Percentiles rank a stretch among this genome's conserved stretches.
phyloP scores from a whole-genome alignment of 2,113 vertebrate genomes.

The Phoenicopterus ruber region DNA sequence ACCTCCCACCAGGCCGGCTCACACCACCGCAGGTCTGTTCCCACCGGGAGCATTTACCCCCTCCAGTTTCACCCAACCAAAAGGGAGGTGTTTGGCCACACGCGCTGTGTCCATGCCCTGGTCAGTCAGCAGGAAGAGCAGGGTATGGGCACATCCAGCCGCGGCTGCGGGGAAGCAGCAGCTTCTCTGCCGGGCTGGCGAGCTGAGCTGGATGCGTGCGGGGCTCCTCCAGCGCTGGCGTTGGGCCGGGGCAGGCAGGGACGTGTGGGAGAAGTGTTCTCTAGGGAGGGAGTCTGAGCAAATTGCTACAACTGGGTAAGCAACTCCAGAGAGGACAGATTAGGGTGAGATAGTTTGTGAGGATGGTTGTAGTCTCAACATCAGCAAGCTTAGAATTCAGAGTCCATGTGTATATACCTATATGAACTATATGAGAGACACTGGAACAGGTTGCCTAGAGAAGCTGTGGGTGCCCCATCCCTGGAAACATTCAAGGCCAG shows the following conservation, averaged over 20 bases:
- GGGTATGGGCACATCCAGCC: neutral
- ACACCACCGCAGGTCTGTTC: neutral
- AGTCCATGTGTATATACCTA: neutral
- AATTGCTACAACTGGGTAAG: neutral
- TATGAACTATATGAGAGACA: neutral
- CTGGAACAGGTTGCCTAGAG: neutral
- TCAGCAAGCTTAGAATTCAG: neutral
- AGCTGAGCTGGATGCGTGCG: neutral
- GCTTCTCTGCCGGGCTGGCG: neutral
- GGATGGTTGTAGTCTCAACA: neutral
- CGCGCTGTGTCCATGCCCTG: neutral
- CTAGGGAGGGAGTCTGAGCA: neutral
- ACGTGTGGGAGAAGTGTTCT: neutral
- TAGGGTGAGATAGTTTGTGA: neutral
- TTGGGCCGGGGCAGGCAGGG: neutral
- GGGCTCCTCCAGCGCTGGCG: neutral
- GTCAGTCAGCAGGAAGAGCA: neutral
- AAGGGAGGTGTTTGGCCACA: neutral
- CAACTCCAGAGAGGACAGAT: neutral
- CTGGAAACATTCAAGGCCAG: neutral
- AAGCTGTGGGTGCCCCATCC: neutral
- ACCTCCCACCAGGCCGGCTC: neutral
- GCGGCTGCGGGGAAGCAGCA: neutral
- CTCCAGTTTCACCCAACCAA: neutral
- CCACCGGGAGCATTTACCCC: neutral